These are phyloP conservation scores for Pycnomerus fuliginosus DNA, from an alignment of 2,888 invertebrate species.

Conservation along the genomic window DNA sequence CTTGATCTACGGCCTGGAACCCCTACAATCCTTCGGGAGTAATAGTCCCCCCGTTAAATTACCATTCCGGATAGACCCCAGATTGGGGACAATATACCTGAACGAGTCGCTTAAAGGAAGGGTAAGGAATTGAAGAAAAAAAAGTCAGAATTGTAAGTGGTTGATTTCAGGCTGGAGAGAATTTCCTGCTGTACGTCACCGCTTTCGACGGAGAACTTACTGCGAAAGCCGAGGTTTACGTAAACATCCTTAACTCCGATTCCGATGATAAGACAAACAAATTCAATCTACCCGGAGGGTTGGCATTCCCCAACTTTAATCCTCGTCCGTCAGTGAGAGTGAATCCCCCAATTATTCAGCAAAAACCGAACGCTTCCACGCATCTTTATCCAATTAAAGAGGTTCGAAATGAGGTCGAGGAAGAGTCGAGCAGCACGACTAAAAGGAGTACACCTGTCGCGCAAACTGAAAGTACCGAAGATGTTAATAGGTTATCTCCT, in stretches of 20 bases:
- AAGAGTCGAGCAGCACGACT: constrained; percentile 2
- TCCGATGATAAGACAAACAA: constrained; percentile 28
- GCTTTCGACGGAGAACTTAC: constrained; percentile 65
- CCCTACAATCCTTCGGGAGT: constrained; percentile 36
- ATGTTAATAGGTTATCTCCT: constrained; percentile 26
- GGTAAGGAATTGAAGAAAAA: constrained; percentile 56
- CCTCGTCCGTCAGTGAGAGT: constrained; percentile 35
- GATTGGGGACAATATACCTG: constrained; percentile 74
- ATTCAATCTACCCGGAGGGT: constrained; percentile 13
- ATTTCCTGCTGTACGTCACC: constrained; percentile 67
- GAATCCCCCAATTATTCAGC: too few species aligned
- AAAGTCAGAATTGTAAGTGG: neutral
- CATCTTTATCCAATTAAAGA: constrained; percentile 24
- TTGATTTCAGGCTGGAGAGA: constrained; percentile 62
- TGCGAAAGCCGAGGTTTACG: constrained; percentile 69
- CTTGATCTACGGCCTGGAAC: constrained; percentile 70
- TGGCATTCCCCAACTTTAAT: constrained; percentile 28
- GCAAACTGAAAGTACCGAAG: constrained; percentile 8
- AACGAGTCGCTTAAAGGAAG: constrained; percentile 75
- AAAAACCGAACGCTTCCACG: constrained; percentile 8
- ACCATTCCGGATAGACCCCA: constrained; percentile 75
- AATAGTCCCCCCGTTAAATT: constrained; percentile 50
- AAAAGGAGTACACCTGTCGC: constrained; percentile 4
- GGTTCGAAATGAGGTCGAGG: constrained; percentile 4
- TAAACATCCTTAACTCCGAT: constrained; percentile 58